phyloP scores from a whole-genome alignment of 2,797 vertebrate genomes.

The Austrolebias charrua region DNA sequence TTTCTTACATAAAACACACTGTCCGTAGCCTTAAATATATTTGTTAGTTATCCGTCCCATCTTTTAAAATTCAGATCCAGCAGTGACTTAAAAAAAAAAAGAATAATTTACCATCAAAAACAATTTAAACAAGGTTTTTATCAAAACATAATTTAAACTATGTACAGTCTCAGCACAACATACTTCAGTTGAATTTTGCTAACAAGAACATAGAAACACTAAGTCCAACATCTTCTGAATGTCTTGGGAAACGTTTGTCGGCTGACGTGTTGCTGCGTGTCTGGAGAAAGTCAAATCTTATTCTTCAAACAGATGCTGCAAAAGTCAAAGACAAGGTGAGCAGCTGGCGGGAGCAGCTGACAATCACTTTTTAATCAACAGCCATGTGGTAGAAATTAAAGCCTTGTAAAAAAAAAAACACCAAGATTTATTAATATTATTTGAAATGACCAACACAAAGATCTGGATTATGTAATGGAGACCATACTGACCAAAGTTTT shows the following conservation, averaged over 20 bases:
- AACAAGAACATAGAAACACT: neutral
- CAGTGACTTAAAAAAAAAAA: too few relatives aligned
- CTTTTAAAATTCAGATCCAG: neutral
- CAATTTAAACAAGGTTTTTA: too few relatives aligned
- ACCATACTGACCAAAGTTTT: neutral
- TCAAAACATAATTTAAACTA: too few relatives aligned
- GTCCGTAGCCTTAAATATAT: neutral
- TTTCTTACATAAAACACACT: neutral
- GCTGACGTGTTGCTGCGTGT: neutral
- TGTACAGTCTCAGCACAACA: too few relatives aligned
- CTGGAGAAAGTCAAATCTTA: slow-evolving; percentile 12
- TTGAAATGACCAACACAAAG: neutral
- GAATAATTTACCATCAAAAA: too few relatives aligned
- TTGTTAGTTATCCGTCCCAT: neutral
- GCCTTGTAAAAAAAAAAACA: slow-evolving; percentile 6
- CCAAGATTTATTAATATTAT: slow-evolving; percentile 13
- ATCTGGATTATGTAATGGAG: neutral
- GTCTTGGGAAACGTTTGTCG: neutral
- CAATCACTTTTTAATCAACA: slow-evolving; percentile 11
- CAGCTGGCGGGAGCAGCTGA: slow-evolving; percentile 2
- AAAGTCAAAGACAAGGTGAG: slow-evolving; percentile 5
- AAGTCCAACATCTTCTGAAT: neutral
- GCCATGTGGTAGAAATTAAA: slow-evolving; percentile 5
- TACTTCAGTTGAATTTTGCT: neutral
- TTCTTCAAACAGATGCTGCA: slow-evolving; percentile 14